Conservation (phyloP, 2,113 vertebrate genomes). For the Tyto alba region DNA sequence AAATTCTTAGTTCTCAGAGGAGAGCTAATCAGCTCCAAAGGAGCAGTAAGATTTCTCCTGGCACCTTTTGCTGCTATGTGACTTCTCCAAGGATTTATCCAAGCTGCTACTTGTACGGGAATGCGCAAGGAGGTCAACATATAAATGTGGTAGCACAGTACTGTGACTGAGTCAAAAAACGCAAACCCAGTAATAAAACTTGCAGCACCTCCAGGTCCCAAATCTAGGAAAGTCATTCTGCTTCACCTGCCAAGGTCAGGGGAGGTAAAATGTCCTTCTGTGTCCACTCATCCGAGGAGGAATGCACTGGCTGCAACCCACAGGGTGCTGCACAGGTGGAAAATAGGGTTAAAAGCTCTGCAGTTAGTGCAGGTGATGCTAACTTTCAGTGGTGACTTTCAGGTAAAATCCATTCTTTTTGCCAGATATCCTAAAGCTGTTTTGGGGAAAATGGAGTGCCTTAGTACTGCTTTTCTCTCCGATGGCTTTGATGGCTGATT, state of each 20-base stretch:
- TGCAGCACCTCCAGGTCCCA: background rate
- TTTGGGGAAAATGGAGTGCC: background rate
- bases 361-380: background rate
- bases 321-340: background rate
- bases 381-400: background rate
- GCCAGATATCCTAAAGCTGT: background rate
- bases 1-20: background rate
- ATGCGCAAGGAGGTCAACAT: background rate
- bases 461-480: background rate
- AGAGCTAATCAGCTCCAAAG: background rate
- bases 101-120: background rate
- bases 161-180: background rate
- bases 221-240: background rate
- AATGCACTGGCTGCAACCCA: accelerated
- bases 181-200: background rate
- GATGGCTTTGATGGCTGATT: background rate
- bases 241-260: background rate
- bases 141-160: background rate
- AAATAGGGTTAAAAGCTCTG: background rate
- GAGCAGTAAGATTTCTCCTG: background rate
- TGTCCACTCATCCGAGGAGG: background rate
- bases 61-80: background rate
- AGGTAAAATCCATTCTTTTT: background rate
- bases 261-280: background rate
- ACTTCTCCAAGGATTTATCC: background rate